Evolutionary conservation across 2,888 invertebrate species (phyloP).

Genomic region (Epinotia nisella): DNA sequence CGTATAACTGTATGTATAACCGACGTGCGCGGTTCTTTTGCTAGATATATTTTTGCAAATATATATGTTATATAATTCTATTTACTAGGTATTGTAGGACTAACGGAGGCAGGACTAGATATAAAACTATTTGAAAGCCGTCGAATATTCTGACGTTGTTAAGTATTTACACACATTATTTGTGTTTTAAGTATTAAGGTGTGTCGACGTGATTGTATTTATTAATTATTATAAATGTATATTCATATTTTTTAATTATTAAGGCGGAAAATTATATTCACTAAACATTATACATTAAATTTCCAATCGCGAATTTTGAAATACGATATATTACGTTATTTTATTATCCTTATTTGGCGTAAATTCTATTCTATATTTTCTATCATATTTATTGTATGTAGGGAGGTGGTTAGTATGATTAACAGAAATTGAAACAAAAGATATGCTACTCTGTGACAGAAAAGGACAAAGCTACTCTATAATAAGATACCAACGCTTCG

Average conservation of each 20-base stretch:
- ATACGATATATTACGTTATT: conserved; percentile 12
- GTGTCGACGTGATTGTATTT: conserved; percentile 68
- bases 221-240: conserved; percentile 60
- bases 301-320: conserved; percentile 17
- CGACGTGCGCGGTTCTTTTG: conserved; percentile 66
- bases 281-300: conserved; percentile 3
- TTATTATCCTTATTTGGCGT: conserved; percentile 26
- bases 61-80: conserved; percentile 60
- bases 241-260: conserved; percentile 58
- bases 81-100: conserved; percentile 56
- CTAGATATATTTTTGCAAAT: conserved; percentile 70
- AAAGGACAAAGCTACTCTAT: conserved; percentile 30
- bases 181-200: conserved; percentile 59
- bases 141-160: conserved; percentile 74
- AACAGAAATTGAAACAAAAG: conserved; percentile 33
- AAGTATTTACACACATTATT: conserved; percentile 73
- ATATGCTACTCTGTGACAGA: conserved; percentile 36
- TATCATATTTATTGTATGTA: conserved; percentile 19
- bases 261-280: conserved; percentile 42
- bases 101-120: conserved; percentile 62
- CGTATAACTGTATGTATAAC: conserved; percentile 58
- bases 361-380: conserved; percentile 36
- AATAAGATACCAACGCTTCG: not conserved
- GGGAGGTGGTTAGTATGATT: conserved; percentile 41
- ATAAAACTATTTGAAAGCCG: conserved; percentile 55